Evolutionary conservation across 2,113 vertebrate genomes (phyloP).

Genomic region (Trematomus loennbergii): DNA sequence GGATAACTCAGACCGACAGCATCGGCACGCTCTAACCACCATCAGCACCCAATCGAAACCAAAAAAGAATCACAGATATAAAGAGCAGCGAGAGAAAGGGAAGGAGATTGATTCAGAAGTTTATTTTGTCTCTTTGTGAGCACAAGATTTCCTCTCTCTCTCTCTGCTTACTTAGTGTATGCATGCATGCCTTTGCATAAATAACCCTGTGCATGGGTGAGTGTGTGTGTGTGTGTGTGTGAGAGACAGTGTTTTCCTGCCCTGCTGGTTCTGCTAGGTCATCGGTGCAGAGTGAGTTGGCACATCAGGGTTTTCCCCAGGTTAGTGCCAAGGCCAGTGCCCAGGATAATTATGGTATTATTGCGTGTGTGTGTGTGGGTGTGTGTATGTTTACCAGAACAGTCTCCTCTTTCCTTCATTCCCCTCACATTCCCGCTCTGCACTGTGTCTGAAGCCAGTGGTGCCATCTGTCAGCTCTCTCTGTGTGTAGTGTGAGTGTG

Average conservation of each 20-base stretch:
- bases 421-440: slow-evolving; percentile 70
- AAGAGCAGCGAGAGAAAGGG: slow-evolving; percentile 6
- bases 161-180: slow-evolving; percentile 45
- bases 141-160: slow-evolving; percentile 38
- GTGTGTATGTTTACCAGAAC: slow-evolving; percentile 72
- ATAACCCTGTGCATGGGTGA: slow-evolving; percentile 15
- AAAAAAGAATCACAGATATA: neutral
- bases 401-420: slow-evolving; percentile 70
- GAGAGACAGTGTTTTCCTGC: slow-evolving; percentile 36
- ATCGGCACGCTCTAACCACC: slow-evolving; percentile 61
- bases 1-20: slow-evolving; percentile 73
- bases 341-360: slow-evolving; percentile 78
- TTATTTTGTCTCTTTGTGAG: slow-evolving; percentile 42
- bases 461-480: slow-evolving; percentile 76
- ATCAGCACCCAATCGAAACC: slow-evolving; percentile 24
- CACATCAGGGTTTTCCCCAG: slow-evolving; percentile 79
- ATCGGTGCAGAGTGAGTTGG: slow-evolving; percentile 75
- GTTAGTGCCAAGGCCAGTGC: slow-evolving; percentile 76
- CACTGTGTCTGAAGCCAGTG: slow-evolving; percentile 74
- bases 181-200: slow-evolving; percentile 57
- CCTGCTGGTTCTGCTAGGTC: slow-evolving; percentile 69
- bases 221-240: slow-evolving; percentile 29
- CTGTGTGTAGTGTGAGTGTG: too few species aligned
- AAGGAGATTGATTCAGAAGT: slow-evolving; percentile 44
- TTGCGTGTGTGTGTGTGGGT: slow-evolving; percentile 58